These are phyloP conservation scores for Pluvianellus socialis DNA, from an alignment of 2,113 vertebrate species.

Conservation along the genomic window DNA sequence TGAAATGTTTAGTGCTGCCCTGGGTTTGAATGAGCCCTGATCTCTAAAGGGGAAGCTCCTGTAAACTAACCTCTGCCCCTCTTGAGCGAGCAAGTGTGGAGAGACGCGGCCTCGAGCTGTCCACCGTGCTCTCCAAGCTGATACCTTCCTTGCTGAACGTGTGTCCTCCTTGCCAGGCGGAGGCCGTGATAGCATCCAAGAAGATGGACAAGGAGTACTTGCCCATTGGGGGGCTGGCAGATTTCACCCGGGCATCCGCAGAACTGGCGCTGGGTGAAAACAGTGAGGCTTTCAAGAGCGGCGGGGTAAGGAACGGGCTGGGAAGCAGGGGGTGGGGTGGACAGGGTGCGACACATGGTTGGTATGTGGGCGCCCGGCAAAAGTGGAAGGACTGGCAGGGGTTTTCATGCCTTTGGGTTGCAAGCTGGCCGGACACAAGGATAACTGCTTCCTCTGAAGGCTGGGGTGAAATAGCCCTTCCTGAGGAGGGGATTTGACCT, in stretches of 20 bases:
- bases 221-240: conserved; percentile 82
- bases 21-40: background rate
- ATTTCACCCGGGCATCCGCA: conserved; percentile 86
- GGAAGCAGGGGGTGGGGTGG: background rate
- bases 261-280: conserved; percentile 86
- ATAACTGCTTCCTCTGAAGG: background rate
- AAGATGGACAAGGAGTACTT: conserved; percentile 95
- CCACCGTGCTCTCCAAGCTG: accelerated
- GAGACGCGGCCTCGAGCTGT: background rate
- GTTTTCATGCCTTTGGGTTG: background rate
- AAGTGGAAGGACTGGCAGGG: background rate
- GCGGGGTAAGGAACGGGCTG: conserved; percentile 81
- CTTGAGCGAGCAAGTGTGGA: background rate
- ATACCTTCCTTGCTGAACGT: background rate
- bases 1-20: background rate
- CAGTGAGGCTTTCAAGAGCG: conserved; percentile 86
- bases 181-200: conserved; percentile 85
- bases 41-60: background rate
- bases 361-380: background rate
- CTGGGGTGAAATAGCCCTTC: background rate
- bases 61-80: background rate
- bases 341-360: accelerated
- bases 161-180: conserved; percentile 76
- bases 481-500: background rate
- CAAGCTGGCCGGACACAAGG: background rate